Base-by-base conservation (phyloP, 2,888 invertebrate genomes). In the Eubasilissa splendida region DNA sequence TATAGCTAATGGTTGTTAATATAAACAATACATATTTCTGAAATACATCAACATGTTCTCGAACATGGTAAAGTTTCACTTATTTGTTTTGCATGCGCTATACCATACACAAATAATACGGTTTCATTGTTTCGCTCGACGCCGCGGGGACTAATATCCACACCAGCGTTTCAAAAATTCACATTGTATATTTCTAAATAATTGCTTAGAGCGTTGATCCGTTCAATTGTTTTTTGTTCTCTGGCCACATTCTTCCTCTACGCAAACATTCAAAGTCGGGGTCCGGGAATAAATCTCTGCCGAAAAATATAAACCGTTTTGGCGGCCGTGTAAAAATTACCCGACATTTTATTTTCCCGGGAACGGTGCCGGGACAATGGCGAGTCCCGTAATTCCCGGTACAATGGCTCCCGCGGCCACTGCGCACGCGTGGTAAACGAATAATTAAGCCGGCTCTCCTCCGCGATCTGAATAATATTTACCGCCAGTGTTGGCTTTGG, bases 361-460 rank as follows among this genome's bases (percentile, higher is more conserved):
- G 52, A 70, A 53, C 50, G 33, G n/a, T 42, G 33, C 66, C 14
- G 70, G 70, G 53, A 70, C 70, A 70, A 70, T 70, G n/a, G 70
- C 68, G 70, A 22, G 53, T 70, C 70, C 54, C 54, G 52, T 31
- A 70, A 70, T 54, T 14, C 70, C 10, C 22, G 50, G 66, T 4
- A 68, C 52, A 33, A 52, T 12, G n/a, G 50, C 12, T 42, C 14
- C 66, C n/a, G 66, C 4, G 58, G 58, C 56, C 58, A 31, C 42
- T 42, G 58, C 77, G 56, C 77, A 58, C 22, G 56, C 68, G 68
- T 53, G 68, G 22, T 14, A 42, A 33, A 68, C 77, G 68, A 77
- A 68, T 77, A 77, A 77, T 77, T 77, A 77, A 77, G 59, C 52
- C 77, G 68, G 68, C 56, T 68, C 70, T 77, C 22, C 50, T 68